phyloP scores from a whole-genome alignment of 2,113 vertebrate species.

The Pitta sordida region DNA sequence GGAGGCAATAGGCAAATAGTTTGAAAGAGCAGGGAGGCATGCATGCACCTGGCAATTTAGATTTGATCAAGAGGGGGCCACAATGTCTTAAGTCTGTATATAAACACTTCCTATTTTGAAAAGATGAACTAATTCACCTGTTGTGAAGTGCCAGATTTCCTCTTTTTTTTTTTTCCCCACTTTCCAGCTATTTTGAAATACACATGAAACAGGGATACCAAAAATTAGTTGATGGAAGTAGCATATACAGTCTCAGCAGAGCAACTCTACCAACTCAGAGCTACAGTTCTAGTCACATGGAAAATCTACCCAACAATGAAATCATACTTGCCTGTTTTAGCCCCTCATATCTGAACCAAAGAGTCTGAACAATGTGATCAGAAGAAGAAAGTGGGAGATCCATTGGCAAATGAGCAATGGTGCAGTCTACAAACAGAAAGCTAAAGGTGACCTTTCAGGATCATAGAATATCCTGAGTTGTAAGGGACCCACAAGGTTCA shows the following conservation, averaged over 20 bases:
- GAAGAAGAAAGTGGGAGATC: neutral
- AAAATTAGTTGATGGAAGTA: neutral
- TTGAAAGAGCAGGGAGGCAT: neutral
- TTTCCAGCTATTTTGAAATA: neutral
- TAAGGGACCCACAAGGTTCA: too few species aligned
- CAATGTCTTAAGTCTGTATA: neutral
- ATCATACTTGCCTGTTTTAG: neutral
- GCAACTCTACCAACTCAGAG: neutral
- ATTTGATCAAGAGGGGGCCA: neutral
- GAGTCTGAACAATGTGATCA: neutral
- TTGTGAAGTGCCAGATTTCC: neutral
- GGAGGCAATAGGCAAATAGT: neutral
- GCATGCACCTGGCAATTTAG: neutral
- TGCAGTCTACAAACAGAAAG: neutral
- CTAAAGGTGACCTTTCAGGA: neutral
- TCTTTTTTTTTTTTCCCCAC: neutral
- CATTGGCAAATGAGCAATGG: neutral
- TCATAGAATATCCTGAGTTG: too few species aligned
- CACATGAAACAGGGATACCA: neutral
- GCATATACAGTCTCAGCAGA: neutral
- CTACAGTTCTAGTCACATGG: neutral
- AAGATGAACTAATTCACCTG: neutral
- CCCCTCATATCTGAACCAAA: neutral
- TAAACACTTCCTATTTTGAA: neutral
- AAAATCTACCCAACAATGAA: neutral